phyloP scores from a whole-genome alignment of 2,888 invertebrate genomes.

The Troilus luridus region DNA sequence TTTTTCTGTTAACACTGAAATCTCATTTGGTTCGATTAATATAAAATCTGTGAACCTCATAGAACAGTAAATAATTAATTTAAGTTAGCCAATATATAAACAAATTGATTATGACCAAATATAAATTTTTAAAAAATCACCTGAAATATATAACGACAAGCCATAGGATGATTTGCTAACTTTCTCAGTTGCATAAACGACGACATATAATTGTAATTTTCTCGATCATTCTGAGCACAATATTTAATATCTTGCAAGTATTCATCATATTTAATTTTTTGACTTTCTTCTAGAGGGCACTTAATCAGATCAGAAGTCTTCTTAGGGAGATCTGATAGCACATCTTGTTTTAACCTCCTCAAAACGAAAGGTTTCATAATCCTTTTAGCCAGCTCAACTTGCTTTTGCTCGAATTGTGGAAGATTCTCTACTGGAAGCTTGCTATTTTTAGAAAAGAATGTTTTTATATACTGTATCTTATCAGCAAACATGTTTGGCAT shows the following conservation, averaged over 20 bases:
- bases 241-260: constrained; percentile 78
- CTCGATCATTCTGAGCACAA: constrained; percentile 59
- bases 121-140: constrained; percentile 63
- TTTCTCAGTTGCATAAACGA: constrained; percentile 96
- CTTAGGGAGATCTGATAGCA: constrained; percentile 85
- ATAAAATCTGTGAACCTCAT: not conserved
- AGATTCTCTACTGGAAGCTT: constrained; percentile 61
- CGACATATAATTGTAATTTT: constrained; percentile 77
- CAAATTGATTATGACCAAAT: not conserved
- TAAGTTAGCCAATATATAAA: not conserved
- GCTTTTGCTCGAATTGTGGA: constrained; percentile 89
- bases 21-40: no score
- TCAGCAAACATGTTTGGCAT: constrained; percentile 96
- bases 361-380: constrained; percentile 97
- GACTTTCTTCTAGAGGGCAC: constrained; percentile 80
- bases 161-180: constrained; percentile 92
- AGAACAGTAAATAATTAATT: not conserved
- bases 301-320: constrained; percentile 82
- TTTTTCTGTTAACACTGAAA: no score
- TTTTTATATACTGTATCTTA: constrained; percentile 89
- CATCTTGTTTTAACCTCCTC: constrained; percentile 88
- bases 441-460: constrained; percentile 84
- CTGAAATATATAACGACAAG: constrained; percentile 81
- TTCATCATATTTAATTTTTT: constrained; percentile 82
- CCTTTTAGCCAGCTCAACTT: constrained; percentile 92